Base-by-base conservation (phyloP, 2,888 invertebrate species). In the Eutolmus rufibarbis region DNA sequence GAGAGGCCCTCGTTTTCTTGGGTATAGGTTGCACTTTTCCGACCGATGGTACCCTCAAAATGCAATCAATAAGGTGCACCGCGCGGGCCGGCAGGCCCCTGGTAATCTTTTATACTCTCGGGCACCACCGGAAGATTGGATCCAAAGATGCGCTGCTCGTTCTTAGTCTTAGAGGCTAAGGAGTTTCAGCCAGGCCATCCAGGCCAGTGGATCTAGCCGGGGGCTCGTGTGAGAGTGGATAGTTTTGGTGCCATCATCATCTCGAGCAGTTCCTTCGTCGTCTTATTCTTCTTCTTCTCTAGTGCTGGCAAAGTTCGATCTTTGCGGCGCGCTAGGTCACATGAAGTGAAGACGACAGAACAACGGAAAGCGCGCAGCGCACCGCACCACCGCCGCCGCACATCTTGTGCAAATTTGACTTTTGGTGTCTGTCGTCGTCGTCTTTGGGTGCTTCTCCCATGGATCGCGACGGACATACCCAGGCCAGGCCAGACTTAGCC, bases 11-110 rank as follows among this genome's bases (percentile, higher is more conserved):
- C 51, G 51, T 9, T 23, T 66, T 56, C 19, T 56, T 66, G 23
- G 23, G n/a, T 66, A 66, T 66, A 66, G 66, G 66, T 56, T 87
- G 87, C 87, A 87, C 87, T 87, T 74, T 87, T 79, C 79, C 87
- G 78, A 51, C 56, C 78, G 85, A 85, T 85, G 85, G 85, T 85
- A 74, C 85, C 74, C 74, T 74, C 85, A 74, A 85, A 85, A 85
- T 85, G 85, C 85, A 85, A 85, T 85, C 85, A 85, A 85, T 85
- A 85, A 85, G 85, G 74, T 85, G 85, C 85, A 85, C 74, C 28
- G 23, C 66, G 66, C 66, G 12, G 66, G 66, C 66, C 74, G 74
- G 31, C 85, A 85, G 51, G 31, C 85, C 85, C 23, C 43, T 46
- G n/a, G 74, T 43, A 85, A 85, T 85, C 85, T 85, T 85, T 85